Evolutionary conservation across 2,888 invertebrate genomes (phyloP), one percentile per base, ranked within the genome.

Genomic region (Junonia oenone): DNA sequence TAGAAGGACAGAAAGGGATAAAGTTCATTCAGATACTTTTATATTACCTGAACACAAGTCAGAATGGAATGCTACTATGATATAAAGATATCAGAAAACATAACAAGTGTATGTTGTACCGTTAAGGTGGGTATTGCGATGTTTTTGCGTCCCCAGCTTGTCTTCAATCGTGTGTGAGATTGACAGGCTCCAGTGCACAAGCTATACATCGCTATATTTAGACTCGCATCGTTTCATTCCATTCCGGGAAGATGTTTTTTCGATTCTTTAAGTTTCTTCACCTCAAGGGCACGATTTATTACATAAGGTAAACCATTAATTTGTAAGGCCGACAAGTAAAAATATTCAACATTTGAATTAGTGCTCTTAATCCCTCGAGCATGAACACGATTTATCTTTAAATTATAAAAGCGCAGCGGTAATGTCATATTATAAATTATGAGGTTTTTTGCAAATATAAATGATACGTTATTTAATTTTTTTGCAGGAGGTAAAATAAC

Each of bases 181-280:
- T 83, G 88, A 87, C 84, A 85, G 78, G 87, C 84, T 86, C 68
- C 73, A 77, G 69, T 83, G 86, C 78, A 70, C 81, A 58, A 55
- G 67, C 76, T 38, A 52, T 55, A 50, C 70, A 72, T 76, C 66
- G 76, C 81, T 83, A 81, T 83, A 84, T 86, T 83, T 81, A 83
- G 82, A 75, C 74, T 63, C 74, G 77, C 78, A 76, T 78, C 75
- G 76, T 77, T 78, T 79, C 68, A 72, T 68, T 71, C 70, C 69
- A 71, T 71, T 61, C 54, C 59, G 59, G 61, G 61, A 63, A 68
- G 45, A 46, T 59, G 50, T 63, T 65, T 65, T 63, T 60, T 58
- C 33, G 47, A 56, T 55, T 62, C 57, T 55, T 57, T 46, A 47
- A 59, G 58, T 55, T 60, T 62, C 55, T 60, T 60, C 52, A 58